Base-by-base conservation (phyloP, 2,113 vertebrate genomes). In the Chloebia gouldiae region DNA sequence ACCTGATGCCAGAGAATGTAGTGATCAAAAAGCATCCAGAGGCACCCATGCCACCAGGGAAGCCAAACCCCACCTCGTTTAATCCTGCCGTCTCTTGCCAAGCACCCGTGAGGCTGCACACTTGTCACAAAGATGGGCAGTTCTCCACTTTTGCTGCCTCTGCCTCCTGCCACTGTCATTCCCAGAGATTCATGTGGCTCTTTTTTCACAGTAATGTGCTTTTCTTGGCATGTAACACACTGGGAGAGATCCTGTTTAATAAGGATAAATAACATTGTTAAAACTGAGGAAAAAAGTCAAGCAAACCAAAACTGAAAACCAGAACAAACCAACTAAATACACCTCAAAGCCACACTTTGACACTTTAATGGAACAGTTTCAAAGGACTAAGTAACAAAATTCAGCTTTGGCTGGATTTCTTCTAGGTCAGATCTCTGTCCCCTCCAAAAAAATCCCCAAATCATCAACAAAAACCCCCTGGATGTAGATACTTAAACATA, bases 61-160 rank as follows among this genome's bases (percentile, higher is more conserved):
- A 76, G 50, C 50, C 68, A 72, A 60, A 3, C 49, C 96, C 96
- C 94, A 99, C 99, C 99, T 98, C 98, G 98, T 97, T 99, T 99
- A 97, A 99, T 99, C 89, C 99, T 98, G 92, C 99, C 99, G 2
- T 99, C 99, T 91, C 99, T 98, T 2, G 99, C 99, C 86, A 99
- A 97, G 95, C 99, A 99, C 95, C 99, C 99, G 1, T 99, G 99
- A 22, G 99, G 99, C 70, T 99, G 99, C 45, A 99, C 99, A 2
- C 99, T 99, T 56, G 99, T 99, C 88, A 99, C 99, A 24, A 99
- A 99, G 97, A 99, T 99, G 33, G 99, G 99, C 96, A 99, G 96
- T 68, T 99, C 99, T 1, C 99, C 99, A 64, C 99, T 99, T 96
- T 99, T 99, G 93, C 99, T 99, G 87, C 99, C 99, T 96, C 99